Conservation (phyloP, 2,797 vertebrate species). For the Protonibea diacanthus region DNA sequence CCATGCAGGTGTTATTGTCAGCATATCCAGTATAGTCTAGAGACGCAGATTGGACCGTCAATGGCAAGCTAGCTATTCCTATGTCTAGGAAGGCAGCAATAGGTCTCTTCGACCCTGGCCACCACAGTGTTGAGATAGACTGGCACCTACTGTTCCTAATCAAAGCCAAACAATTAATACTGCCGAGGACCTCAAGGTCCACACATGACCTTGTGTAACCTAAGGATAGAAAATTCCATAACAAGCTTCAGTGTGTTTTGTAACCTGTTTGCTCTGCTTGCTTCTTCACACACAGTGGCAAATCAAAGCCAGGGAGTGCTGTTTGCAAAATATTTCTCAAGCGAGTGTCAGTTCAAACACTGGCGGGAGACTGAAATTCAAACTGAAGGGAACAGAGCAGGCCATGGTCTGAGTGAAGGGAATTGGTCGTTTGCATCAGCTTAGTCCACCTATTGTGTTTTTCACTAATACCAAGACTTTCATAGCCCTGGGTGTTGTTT, state of each 20-base stretch:
- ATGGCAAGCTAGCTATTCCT: too few species aligned
- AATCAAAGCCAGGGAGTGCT: conserved; percentile 22
- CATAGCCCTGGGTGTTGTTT: conserved; percentile 54
- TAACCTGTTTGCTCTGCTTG: background rate
- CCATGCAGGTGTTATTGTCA: too few species aligned
- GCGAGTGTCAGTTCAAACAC: conserved; percentile 12
- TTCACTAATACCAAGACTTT: conserved; percentile 6
- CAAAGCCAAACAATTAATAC: too few species aligned
- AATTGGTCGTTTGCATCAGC: conserved; percentile 24
- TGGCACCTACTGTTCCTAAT: too few species aligned
- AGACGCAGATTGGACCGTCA: too few species aligned
- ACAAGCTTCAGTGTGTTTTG: background rate
- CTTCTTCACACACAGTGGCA: background rate
- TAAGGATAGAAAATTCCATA: too few species aligned
- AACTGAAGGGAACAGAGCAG: background rate
- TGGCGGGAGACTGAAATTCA: conserved; percentile 21
- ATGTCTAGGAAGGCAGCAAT: too few species aligned
- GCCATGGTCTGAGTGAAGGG: background rate
- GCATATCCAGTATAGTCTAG: too few species aligned
- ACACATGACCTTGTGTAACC: too few species aligned
- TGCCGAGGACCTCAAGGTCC: too few species aligned
- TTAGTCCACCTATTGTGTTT: conserved; percentile 36
- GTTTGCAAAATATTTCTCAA: conserved; percentile 38
- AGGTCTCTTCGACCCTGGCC: too few species aligned
- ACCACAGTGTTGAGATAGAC: too few species aligned